These are phyloP conservation scores for Oreotrochilus melanogaster DNA, from an alignment of 2,113 vertebrate genomes.

Conservation along the genomic window DNA sequence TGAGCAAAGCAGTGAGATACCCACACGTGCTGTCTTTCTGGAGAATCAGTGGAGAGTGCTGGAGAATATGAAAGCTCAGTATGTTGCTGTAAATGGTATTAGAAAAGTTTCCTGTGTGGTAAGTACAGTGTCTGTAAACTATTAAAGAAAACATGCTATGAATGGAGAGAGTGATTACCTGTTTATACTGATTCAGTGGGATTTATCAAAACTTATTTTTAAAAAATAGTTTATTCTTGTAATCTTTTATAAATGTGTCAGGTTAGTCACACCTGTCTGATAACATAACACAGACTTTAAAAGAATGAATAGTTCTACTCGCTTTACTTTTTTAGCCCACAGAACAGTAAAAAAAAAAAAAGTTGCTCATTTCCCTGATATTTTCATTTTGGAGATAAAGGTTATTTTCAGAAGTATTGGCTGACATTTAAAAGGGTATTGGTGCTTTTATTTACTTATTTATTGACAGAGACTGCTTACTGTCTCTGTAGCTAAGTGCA, in stretches of 20 bases:
- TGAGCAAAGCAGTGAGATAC: constrained; percentile 82
- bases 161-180: neutral
- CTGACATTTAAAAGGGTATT: neutral
- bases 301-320: neutral
- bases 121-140: constrained; percentile 41
- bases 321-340: neutral
- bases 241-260: neutral
- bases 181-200: neutral
- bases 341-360: neutral
- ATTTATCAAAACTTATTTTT: neutral
- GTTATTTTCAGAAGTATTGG: neutral
- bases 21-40: constrained; percentile 80
- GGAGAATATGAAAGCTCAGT: constrained; percentile 97
- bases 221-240: neutral
- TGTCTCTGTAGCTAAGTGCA: constrained; percentile 85
- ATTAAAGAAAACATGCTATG: neutral
- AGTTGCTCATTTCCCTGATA: neutral
- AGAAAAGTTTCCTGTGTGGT: constrained; percentile 98
- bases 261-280: neutral
- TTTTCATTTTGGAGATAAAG: neutral
- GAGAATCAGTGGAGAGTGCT: constrained; percentile 92
- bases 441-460: neutral
- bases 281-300: neutral
- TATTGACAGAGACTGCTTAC: neutral
- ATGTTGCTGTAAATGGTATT: constrained; percentile 93